These are phyloP conservation scores for Lithophane semibrunnea DNA, from an alignment of 2,888 invertebrate genomes.

Conservation along the genomic window DNA sequence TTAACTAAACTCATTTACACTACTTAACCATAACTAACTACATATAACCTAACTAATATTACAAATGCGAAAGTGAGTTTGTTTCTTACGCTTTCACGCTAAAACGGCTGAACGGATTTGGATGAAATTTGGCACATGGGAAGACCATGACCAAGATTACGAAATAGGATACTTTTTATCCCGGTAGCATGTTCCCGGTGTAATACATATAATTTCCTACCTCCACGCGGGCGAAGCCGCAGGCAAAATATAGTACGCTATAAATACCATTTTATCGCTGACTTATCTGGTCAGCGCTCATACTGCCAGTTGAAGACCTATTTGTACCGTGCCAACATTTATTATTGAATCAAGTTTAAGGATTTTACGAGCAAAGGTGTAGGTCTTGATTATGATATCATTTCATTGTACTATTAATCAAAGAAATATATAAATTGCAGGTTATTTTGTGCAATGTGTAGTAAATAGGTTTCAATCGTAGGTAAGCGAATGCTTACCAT, in stretches of 20 bases:
- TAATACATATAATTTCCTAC: too few relatives aligned
- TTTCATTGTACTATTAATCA: not conserved
- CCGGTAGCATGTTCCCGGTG: too few relatives aligned
- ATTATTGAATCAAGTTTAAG: constrained; percentile 10
- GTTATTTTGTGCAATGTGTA: not conserved
- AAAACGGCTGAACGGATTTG: too few relatives aligned
- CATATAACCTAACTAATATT: too few relatives aligned
- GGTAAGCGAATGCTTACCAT: not conserved
- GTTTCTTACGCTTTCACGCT: too few relatives aligned
- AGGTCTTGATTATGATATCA: not conserved
- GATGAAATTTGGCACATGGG: too few relatives aligned
- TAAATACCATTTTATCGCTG: constrained; percentile 12
- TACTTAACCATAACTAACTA: not conserved
- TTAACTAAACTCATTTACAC: constrained; percentile 4
- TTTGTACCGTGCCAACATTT: constrained; percentile 2
- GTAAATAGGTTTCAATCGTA: not conserved
- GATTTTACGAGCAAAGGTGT: not conserved
- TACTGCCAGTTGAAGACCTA: not conserved
- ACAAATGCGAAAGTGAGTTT: too few relatives aligned
- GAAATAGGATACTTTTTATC: too few relatives aligned
- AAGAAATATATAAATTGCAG: not conserved
- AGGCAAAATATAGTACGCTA: not conserved
- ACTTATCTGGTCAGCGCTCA: not conserved
- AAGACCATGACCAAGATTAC: too few relatives aligned
- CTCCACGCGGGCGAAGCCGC: too few relatives aligned